phyloP scores from a whole-genome alignment of 1,140 invertebrate species.

The Hydropsyche tenuis region DNA sequence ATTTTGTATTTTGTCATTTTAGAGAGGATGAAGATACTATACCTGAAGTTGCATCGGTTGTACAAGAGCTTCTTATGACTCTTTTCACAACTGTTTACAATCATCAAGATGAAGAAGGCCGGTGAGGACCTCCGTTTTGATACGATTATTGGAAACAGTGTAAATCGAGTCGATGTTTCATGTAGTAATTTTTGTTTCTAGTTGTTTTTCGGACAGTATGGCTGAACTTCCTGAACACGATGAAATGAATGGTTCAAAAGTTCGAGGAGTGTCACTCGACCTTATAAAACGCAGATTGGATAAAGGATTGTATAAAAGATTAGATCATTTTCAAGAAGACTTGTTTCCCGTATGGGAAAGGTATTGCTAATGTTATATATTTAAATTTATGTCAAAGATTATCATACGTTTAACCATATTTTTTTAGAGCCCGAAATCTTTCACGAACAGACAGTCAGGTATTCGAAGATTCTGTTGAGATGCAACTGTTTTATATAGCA shows the following conservation, averaged over 20 bases:
- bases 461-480: slow-evolving; percentile 93
- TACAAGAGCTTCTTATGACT: slow-evolving; percentile 90
- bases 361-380: slow-evolving; percentile 47
- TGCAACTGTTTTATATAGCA: slow-evolving; percentile 91
- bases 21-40: slow-evolving; percentile 84
- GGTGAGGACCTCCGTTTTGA: slow-evolving; percentile 51
- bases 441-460: slow-evolving; percentile 92
- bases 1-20: slow-evolving; percentile 15
- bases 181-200: slow-evolving; percentile 46
- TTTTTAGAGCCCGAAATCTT: slow-evolving; percentile 75
- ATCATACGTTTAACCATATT: slow-evolving; percentile 25
- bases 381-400: no score
- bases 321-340: slow-evolving; percentile 97
- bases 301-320: slow-evolving; percentile 85
- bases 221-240: slow-evolving; percentile 91
- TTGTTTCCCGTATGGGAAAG: slow-evolving; percentile 91
- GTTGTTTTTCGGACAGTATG: slow-evolving; percentile 96
- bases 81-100: slow-evolving; percentile 95
- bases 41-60: slow-evolving; percentile 85
- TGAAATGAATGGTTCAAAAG: slow-evolving; percentile 67
- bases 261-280: slow-evolving; percentile 82
- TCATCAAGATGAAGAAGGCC: slow-evolving; percentile 94
- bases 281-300: slow-evolving; percentile 85
- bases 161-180: neutral
- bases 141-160: no score